Evolutionary conservation across 2,888 invertebrate species (phyloP), one percentile per base, ranked within the genome.

Genomic region (Luffia ferchaultella): DNA sequence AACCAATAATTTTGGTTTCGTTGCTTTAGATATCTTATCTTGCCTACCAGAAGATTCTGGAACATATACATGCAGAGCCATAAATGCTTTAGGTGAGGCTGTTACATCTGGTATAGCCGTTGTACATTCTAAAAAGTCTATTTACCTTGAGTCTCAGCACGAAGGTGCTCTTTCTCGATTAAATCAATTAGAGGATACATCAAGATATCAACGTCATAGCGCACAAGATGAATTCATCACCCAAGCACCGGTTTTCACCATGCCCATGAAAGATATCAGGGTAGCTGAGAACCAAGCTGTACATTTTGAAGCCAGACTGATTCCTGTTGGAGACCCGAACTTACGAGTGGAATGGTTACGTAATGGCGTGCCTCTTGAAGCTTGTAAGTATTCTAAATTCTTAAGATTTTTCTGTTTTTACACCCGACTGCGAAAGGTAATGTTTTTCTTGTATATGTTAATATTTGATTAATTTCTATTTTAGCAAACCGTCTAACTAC

Each of bases 1-100:
- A 76, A 95, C 96, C 7, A 95, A 97, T 67, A 98, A 96, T 76
- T 98, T 99, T 70, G 98, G 98, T 44, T 98, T 96, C 70, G 97
- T 98, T 15, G 96, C 97, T 18, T 85, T 99, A 52, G 98, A 99
- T 68, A 97, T 99, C 60, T 89, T 97, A 86, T 93, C 97, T 60
- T 93, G 96, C 53, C 91, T 97, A 64, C 95, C 97, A 7, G 98
- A 98, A 71, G 98, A 99, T 83, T 93, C 95, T 16, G 99, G 98
- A 46, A 93, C 92, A 0, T 99, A 98, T 70, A 97, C 97, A 0
- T 95, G 96, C 71, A 89, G 95, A 63, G 97, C 98, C 1, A 91
- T 89, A 49, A 99, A 98, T 65, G 92, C 92, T 49, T 86, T 95
- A 16, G 98, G 98, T 42, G 94, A 96, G 84, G 96, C 96, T 30